Conservation (phyloP, 2,797 vertebrate genomes). For the Macrochelys suwanniensis region DNA sequence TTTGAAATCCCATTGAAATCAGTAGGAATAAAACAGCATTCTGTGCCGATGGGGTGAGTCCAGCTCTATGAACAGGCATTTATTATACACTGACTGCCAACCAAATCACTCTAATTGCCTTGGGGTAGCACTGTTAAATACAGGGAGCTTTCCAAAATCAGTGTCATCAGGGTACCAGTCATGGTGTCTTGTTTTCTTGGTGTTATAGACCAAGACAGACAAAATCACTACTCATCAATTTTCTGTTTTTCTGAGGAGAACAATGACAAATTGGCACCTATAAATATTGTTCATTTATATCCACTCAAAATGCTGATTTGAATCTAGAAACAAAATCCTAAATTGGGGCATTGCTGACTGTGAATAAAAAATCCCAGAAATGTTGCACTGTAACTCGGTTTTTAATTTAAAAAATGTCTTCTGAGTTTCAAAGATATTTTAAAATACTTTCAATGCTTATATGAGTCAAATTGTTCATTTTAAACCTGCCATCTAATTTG, state of each 20-base stretch:
- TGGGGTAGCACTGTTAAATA: background rate
- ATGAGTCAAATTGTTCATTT: background rate
- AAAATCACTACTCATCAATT: background rate
- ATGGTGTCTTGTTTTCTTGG: background rate
- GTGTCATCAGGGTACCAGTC: background rate
- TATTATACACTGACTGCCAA: background rate
- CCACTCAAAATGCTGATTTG: background rate
- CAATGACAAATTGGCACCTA: background rate
- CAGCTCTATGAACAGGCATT: background rate
- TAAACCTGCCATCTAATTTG: background rate
- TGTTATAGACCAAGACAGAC: background rate
- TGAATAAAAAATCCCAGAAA: background rate
- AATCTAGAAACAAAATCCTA: background rate
- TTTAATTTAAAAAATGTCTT: background rate
- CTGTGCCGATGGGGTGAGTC: background rate
- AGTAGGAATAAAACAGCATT: background rate
- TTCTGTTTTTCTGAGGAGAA: background rate
- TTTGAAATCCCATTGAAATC: constrained; percentile 10
- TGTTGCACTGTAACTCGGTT: background rate
- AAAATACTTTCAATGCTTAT: background rate
- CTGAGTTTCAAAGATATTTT: background rate
- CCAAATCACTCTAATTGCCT: background rate
- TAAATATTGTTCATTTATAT: background rate
- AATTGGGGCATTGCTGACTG: background rate
- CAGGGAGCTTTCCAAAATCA: background rate